Evolutionary conservation across 2,797 vertebrate species (phyloP).

Genomic region (Xenops minutus): DNA sequence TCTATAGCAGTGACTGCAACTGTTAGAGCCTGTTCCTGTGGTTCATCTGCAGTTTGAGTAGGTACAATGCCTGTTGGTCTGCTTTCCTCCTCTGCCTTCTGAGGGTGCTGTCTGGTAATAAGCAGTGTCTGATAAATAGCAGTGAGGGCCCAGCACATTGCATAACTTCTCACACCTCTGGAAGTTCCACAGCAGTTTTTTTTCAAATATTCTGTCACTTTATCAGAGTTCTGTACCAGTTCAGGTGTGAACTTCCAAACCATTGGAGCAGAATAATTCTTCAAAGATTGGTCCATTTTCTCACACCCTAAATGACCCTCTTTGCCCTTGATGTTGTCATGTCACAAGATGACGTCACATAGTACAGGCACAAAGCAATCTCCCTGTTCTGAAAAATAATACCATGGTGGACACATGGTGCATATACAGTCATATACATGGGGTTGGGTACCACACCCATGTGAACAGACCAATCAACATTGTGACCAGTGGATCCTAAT

Average conservation of each 20-base stretch:
- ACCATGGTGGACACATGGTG: no score
- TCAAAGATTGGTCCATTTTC: background rate
- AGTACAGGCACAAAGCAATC: background rate
- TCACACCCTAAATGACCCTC: background rate
- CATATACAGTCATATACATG: background rate
- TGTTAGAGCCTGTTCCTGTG: background rate
- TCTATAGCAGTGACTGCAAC: fast-evolving
- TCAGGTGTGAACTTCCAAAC: background rate
- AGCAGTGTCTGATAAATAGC: no score
- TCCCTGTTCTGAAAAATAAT: background rate
- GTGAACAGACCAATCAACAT: background rate
- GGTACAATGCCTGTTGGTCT: background rate
- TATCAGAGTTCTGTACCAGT: background rate
- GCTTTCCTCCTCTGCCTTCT: background rate
- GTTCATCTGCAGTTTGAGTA: background rate
- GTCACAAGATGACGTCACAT: background rate
- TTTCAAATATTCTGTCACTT: background rate
- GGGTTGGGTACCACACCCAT: background rate
- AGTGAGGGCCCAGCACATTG: background rate
- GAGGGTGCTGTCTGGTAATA: background rate
- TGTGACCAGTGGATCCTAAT: background rate
- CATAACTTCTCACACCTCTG: background rate
- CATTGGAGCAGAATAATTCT: background rate
- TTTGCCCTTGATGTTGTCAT: background rate
- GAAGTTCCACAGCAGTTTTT: background rate